phyloP scores from a whole-genome alignment of 1,140 invertebrate species.

The Papilio polyxenes region DNA sequence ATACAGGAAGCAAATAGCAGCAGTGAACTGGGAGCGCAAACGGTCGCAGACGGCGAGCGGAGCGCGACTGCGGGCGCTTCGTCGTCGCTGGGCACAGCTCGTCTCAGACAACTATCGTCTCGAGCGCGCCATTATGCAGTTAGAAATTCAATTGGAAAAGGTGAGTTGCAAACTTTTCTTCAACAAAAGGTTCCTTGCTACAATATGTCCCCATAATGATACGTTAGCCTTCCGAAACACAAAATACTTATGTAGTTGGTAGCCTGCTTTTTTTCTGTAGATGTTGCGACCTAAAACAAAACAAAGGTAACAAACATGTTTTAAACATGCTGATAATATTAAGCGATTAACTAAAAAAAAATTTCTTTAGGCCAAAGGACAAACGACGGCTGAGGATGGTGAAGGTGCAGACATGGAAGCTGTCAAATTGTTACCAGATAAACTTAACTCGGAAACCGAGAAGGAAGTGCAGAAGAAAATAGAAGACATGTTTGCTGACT shows the following conservation, averaged over 20 bases:
- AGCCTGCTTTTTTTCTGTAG: no score
- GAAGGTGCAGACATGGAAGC: slow-evolving; percentile 66
- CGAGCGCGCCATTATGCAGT: slow-evolving; percentile 84
- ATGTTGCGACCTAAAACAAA: not conserved
- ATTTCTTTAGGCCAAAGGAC: slow-evolving; percentile 62
- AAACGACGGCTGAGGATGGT: slow-evolving; percentile 56
- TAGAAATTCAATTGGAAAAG: slow-evolving; percentile 71
- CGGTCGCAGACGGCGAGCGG: slow-evolving; percentile 94
- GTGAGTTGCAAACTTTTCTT: slow-evolving; percentile 43
- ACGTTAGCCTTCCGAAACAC: no score
- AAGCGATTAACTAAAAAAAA: slow-evolving; percentile 19
- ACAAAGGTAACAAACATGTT: not conserved
- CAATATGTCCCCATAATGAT: not conserved
- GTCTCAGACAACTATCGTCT: slow-evolving; percentile 98
- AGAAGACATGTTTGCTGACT: slow-evolving; percentile 78
- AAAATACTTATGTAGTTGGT: no score
- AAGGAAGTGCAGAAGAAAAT: slow-evolving; percentile 78
- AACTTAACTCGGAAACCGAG: slow-evolving; percentile 73
- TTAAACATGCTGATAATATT: not conserved
- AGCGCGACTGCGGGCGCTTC: slow-evolving; percentile 88
- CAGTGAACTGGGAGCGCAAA: slow-evolving; percentile 97
- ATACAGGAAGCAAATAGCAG: slow-evolving; percentile 91
- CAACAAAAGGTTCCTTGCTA: not conserved
- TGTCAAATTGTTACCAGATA: slow-evolving; percentile 70
- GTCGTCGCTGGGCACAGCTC: slow-evolving; percentile 95